phyloP scores from a whole-genome alignment of 2,797 vertebrate species.

The Sphenopsis melanotis region DNA sequence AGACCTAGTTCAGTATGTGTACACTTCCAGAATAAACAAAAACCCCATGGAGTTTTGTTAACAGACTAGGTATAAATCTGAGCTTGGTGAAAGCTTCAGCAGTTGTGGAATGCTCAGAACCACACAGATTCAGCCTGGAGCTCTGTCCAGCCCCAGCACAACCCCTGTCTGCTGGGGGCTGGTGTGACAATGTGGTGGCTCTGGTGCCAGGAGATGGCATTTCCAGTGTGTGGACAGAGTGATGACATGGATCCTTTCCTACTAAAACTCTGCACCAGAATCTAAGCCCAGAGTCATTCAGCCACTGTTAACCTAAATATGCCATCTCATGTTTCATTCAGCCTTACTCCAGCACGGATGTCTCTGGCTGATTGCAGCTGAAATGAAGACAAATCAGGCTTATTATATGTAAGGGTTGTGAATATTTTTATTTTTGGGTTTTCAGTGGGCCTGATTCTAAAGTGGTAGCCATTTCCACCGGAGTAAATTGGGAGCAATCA shows the following conservation, averaged over 20 bases:
- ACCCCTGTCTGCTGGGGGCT: not conserved
- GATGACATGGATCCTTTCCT: not conserved
- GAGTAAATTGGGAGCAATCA: slow-evolving; percentile 55
- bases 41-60: not conserved
- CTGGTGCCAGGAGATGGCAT: not conserved
- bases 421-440: slow-evolving; percentile 49
- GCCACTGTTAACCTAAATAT: slow-evolving; percentile 39
- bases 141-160: not conserved
- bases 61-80: not conserved
- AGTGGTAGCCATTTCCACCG: slow-evolving; percentile 18
- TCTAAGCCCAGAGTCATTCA: slow-evolving; percentile 2
- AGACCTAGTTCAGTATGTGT: not conserved
- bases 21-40: not conserved
- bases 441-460: slow-evolving; percentile 38
- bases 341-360: not conserved
- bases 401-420: slow-evolving; percentile 37
- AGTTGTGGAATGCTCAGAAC: not conserved
- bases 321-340: slow-evolving; percentile 51
- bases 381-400: slow-evolving; percentile 53
- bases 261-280: not conserved
- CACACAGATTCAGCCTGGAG: not conserved
- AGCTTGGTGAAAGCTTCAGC: not conserved
- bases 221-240: not conserved
- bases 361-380: slow-evolving; percentile 39
- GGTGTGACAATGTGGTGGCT: not conserved